Percentiles rank a stretch among this genome's conserved stretches.
Evolutionary conservation across 2,797 vertebrate genomes (phyloP).

Genomic region (Rachycentron canadum): DNA sequence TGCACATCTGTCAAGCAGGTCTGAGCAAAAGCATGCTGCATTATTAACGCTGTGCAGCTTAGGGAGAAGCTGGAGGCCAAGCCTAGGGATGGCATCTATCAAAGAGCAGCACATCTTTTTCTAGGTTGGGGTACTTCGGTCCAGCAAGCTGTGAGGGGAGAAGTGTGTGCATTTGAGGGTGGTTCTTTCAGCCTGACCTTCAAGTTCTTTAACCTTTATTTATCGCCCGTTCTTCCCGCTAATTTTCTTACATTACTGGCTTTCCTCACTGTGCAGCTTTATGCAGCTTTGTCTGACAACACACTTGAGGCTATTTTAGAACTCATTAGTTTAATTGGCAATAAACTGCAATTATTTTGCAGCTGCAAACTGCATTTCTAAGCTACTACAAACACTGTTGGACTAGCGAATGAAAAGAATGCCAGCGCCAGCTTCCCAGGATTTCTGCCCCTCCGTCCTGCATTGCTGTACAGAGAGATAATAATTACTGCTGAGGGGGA

Average conservation of each 20-base stretch:
- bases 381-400: slow-evolving; percentile 67
- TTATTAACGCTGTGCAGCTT: slow-evolving; percentile 79
- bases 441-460: slow-evolving; percentile 50
- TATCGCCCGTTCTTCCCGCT: slow-evolving; percentile 39
- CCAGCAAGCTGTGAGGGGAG: slow-evolving; percentile 25
- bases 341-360: slow-evolving; percentile 86
- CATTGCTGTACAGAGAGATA: slow-evolving; percentile 60
- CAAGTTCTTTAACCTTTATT: slow-evolving; percentile 53
- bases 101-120: slow-evolving; percentile 68
- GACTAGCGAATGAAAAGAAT: slow-evolving; percentile 70
- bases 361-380: slow-evolving; percentile 80
- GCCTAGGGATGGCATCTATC: slow-evolving; percentile 75
- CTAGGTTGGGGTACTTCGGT: slow-evolving; percentile 54
- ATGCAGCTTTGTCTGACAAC: slow-evolving; percentile 76
- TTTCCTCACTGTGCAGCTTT: slow-evolving; percentile 51
- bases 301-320: slow-evolving; percentile 84
- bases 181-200: slow-evolving; percentile 55
- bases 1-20: slow-evolving; percentile 79
- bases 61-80: slow-evolving; percentile 76
- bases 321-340: slow-evolving; percentile 89
- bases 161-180: neutral
- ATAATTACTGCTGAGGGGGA: slow-evolving; percentile 76
- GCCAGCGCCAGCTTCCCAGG: slow-evolving; percentile 57
- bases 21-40: slow-evolving; percentile 75
- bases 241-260: slow-evolving; percentile 46